Percentiles rank a stretch among this genome's conserved stretches.
These are phyloP conservation scores for Aromia moschata DNA, from an alignment of 2,888 invertebrate species.

Conservation along the genomic window DNA sequence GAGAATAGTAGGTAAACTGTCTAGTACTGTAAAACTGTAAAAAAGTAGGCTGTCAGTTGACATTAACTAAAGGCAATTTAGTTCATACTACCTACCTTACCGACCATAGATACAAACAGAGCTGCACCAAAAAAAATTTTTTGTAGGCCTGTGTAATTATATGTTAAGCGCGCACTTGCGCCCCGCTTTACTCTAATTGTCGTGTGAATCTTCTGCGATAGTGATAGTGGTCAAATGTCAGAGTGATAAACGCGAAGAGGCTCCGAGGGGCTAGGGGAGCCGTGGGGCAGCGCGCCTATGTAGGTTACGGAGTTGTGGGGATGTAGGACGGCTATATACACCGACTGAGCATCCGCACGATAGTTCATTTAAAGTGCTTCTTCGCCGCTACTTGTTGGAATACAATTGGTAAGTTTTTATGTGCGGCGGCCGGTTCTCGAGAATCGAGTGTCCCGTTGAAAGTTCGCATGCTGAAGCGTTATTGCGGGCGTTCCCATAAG, in stretches of 20 bases:
- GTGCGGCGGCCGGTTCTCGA: slow-evolving; percentile 18
- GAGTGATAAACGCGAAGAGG: slow-evolving; percentile 34
- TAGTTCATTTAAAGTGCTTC: slow-evolving; percentile 57
- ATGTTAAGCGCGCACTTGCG: too few relatives aligned
- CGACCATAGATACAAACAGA: too few relatives aligned
- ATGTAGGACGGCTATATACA: slow-evolving; percentile 64
- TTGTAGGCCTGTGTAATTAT: too few relatives aligned
- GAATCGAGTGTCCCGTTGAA: slow-evolving; percentile 10
- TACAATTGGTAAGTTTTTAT: slow-evolving; percentile 34
- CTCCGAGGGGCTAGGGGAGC: slow-evolving; percentile 17
- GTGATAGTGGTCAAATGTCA: slow-evolving; percentile 54
- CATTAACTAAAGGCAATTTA: too few relatives aligned
- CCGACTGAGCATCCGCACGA: slow-evolving; percentile 48
- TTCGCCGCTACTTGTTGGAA: slow-evolving; percentile 45
- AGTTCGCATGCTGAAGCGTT: slow-evolving; percentile 5
- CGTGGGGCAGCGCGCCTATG: slow-evolving; percentile 44
- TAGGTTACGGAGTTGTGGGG: slow-evolving; percentile 62
- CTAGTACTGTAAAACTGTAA: too few relatives aligned
- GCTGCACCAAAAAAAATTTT: too few relatives aligned
- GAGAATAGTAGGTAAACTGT: too few relatives aligned
- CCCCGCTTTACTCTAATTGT: too few relatives aligned
- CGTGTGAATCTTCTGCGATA: slow-evolving; percentile 38
- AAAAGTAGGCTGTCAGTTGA: too few relatives aligned
- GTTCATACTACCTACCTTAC: too few relatives aligned
- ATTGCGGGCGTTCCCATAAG: slow-evolving; percentile 21